A percentile compares a stretch with the other conserved stretches of the same genome.
These are phyloP conservation scores for Eilema depressum DNA, from an alignment of 2,888 invertebrate genomes.

Conservation along the genomic window DNA sequence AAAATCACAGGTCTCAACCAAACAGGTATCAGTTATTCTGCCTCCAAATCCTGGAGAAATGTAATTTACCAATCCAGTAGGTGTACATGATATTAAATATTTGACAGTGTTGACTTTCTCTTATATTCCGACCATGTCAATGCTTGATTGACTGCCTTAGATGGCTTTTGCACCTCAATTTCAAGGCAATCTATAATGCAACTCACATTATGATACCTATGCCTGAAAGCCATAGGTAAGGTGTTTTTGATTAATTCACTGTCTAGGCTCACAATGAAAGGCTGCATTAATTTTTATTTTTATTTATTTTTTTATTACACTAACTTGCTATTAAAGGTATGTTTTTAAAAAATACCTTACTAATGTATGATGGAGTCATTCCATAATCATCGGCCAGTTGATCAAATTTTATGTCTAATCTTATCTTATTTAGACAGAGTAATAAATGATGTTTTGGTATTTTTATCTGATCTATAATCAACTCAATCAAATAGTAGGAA, in stretches of 20 bases:
- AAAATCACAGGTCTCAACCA: conserved; percentile 31
- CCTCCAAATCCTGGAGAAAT: conserved; percentile 51
- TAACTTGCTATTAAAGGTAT: conserved; percentile 24
- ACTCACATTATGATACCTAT: too few relatives aligned
- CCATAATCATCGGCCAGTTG: conserved; percentile 24
- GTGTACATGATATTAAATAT: conserved; percentile 52
- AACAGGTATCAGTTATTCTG: conserved; percentile 29
- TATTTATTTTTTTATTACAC: too few relatives aligned
- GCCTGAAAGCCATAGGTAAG: too few relatives aligned
- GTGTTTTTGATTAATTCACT: neutral
- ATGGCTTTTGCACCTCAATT: too few relatives aligned
- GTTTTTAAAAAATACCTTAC: conserved; percentile 30
- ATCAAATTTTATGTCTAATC: conserved; percentile 26
- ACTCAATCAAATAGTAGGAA: conserved; percentile 21
- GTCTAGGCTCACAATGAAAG: conserved; percentile 23
- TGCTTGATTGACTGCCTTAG: too few relatives aligned
- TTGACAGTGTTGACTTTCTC: conserved; percentile 12
- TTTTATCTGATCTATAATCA: conserved; percentile 16
- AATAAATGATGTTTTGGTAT: conserved; percentile 26
- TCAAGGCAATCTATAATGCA: too few relatives aligned
- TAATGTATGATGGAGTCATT: conserved; percentile 14
- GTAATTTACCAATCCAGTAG: conserved; percentile 51
- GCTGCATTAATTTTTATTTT: too few relatives aligned
- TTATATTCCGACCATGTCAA: conserved; percentile 63
- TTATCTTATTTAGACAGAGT: conserved; percentile 29